Evolutionary conservation across 1,140 invertebrate genomes (phyloP), one percentile per base, ranked within the genome.

Genomic region (Colletes gigas): DNA sequence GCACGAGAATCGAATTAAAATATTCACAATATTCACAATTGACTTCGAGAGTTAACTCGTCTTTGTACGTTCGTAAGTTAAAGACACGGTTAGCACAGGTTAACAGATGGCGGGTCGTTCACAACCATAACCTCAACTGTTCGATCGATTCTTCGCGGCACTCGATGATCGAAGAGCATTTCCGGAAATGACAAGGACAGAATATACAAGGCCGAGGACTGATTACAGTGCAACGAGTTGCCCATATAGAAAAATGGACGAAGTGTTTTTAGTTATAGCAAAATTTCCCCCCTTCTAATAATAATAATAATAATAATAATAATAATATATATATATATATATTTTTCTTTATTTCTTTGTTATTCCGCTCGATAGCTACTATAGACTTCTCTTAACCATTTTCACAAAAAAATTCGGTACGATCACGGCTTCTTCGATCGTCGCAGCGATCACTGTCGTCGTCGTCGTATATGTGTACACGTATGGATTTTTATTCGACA

Each of bases 171-270:
- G 60, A 55, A 50, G n/a, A 54, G 71, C 54, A 57, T 69, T 63
- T 69, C 67, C 54, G 39, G 76, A 86, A 86, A 70, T 83, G 81
- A 76, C 63, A 72, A 86, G 85, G 73, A 84, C 78, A 79, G 82
- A 80, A 84, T 87, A 84, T 84, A 88, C 83, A 89, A 89, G 87
- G 85, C 83, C 81, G 81, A 88, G 83, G 85, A 88, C 71, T 85
- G 77, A 80, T 89, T 82, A 87, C 77, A 77, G 83, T 88, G 83
- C 85, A 89, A 85, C 83, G 87, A 88, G 78, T 82, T 88, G 88
- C 83, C 88, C 83, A 89, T 86, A 88, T 90, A 89, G 87, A 90
- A 90, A 90, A 88, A 86, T 89, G 89, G 88, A 90, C 88, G 87
- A 89, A 90, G 85, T 88, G 83, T 81, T 57, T 30, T 47, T 81